Conservation (phyloP, 1,140 invertebrate genomes). For the Mycetomoellerius zeteki region DNA sequence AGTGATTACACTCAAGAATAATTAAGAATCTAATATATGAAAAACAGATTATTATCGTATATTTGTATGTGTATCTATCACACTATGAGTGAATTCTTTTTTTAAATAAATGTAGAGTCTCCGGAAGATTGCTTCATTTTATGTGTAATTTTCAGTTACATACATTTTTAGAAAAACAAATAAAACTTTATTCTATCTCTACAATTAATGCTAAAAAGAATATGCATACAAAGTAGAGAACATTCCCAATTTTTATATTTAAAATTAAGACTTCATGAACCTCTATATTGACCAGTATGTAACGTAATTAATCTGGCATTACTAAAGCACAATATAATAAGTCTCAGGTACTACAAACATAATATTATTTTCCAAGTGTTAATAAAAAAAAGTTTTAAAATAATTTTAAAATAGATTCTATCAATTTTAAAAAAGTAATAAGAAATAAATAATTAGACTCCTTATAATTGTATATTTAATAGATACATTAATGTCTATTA, state of each 20-base stretch:
- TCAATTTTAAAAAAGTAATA: too few relatives aligned
- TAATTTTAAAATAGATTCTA: too few relatives aligned
- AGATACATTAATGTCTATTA: too few relatives aligned
- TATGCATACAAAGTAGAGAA: not conserved
- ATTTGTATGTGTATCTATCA: not conserved
- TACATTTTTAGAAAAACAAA: not conserved
- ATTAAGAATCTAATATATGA: constrained; percentile 5
- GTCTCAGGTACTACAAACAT: not conserved
- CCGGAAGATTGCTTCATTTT: not conserved
- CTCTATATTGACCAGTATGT: not conserved
- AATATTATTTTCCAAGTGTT: too few relatives aligned
- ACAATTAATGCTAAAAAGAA: not conserved
- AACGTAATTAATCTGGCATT: not conserved
- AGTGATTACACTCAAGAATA: not conserved
- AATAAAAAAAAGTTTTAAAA: too few relatives aligned
- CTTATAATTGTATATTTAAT: too few relatives aligned
- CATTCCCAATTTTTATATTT: not conserved
- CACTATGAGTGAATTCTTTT: not conserved
- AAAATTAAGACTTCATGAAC: not conserved
- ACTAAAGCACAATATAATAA: not conserved
- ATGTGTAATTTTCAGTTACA: not conserved
- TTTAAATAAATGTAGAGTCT: not conserved
- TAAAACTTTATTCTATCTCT: not conserved
- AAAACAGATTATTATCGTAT: not conserved
- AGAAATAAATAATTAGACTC: too few relatives aligned